Percentiles rank a stretch among this genome's conserved stretches.
Evolutionary conservation across 2,888 invertebrate species (phyloP).

Genomic region (Plutella xylostella): DNA sequence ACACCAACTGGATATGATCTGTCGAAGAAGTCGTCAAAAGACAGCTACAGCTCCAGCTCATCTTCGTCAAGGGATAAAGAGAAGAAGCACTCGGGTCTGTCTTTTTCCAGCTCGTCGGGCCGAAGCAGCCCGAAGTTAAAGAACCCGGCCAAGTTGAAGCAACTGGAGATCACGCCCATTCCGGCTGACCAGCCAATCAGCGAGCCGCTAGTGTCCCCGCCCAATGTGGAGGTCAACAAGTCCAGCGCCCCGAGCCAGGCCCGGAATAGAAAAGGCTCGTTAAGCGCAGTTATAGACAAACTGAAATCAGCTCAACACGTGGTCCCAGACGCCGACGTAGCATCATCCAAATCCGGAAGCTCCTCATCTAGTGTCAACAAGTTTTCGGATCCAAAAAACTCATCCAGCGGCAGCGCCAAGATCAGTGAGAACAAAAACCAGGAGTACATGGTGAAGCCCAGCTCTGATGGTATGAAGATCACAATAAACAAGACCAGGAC

Average conservation of each 20-base stretch:
- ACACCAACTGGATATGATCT: conserved; percentile 64
- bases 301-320: conserved; percentile 81
- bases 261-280: conserved; percentile 77
- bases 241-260: conserved; percentile 71
- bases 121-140: conserved; percentile 76
- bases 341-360: conserved; percentile 52
- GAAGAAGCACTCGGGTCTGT: conserved; percentile 61
- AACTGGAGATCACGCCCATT: conserved; percentile 71
- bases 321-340: conserved; percentile 62
- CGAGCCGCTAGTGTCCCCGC: conserved; percentile 58
- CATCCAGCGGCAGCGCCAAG: conserved; percentile 46
- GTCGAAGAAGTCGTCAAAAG: conserved; percentile 67
- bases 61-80: conserved; percentile 65
- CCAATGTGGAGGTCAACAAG: conserved; percentile 71
- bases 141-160: conserved; percentile 76
- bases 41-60: conserved; percentile 51
- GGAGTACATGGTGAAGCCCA: conserved; percentile 91
- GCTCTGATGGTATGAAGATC: conserved; percentile 90
- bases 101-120: conserved; percentile 66
- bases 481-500: conserved; percentile 90
- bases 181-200: conserved; percentile 60
- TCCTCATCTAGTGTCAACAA: conserved; percentile 51
- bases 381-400: conserved; percentile 62
- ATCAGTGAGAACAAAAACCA: conserved; percentile 73
- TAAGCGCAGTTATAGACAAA: conserved; percentile 91